Conservation (phyloP, 2,888 invertebrate genomes). For the Acrobasis suavella region DNA sequence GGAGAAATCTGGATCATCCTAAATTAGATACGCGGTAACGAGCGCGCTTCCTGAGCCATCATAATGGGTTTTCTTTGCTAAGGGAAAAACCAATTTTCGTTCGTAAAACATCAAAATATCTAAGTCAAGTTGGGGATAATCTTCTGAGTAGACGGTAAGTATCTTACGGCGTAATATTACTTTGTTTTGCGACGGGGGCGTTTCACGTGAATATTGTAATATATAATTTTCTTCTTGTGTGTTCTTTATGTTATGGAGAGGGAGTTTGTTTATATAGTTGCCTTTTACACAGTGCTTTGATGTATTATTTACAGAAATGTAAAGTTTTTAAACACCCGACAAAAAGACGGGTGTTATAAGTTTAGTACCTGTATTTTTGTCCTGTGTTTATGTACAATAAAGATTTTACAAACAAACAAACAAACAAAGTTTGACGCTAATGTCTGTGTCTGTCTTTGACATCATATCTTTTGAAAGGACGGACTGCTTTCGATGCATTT, state of each 20-base stretch:
- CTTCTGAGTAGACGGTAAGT: constrained; percentile 57
- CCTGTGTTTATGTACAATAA: too few relatives aligned
- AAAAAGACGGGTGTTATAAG: too few relatives aligned
- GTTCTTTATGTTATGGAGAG: background rate
- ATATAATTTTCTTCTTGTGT: constrained; percentile 20
- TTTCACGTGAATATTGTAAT: constrained; percentile 33
- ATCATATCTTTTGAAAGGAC: too few relatives aligned
- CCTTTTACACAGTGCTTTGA: background rate
- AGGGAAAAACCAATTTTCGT: constrained; percentile 68
- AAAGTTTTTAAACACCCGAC: too few relatives aligned
- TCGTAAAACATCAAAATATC: constrained; percentile 70
- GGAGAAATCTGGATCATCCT: constrained; percentile 65
- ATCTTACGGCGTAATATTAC: constrained; percentile 58
- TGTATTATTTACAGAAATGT: too few relatives aligned
- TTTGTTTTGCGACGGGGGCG: constrained; percentile 45
- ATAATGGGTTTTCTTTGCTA: constrained; percentile 68
- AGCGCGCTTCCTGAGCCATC: constrained; percentile 52
- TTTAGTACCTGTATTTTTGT: too few relatives aligned
- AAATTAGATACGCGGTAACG: constrained; percentile 69
- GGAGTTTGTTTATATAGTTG: background rate
- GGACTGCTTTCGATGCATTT: too few relatives aligned
- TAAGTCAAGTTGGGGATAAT: constrained; percentile 68
- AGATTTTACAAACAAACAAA: too few relatives aligned
- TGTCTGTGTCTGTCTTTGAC: too few relatives aligned
- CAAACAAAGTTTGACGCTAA: too few relatives aligned